Evolutionary conservation across 1,140 invertebrate species (phyloP).

Genomic region (Papilio dardanus): DNA sequence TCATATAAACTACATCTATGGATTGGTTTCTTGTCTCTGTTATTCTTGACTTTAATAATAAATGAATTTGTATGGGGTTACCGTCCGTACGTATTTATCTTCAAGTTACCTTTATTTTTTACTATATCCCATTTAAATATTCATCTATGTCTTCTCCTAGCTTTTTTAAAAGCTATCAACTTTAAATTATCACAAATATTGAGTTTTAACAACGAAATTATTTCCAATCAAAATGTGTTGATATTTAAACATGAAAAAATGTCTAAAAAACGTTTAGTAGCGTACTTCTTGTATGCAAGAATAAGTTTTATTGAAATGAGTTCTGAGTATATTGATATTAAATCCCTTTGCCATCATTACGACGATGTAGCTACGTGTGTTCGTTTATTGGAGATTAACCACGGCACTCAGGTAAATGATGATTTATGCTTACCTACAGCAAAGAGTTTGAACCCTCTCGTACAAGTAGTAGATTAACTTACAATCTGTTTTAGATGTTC

Average conservation of each 20-base stretch:
- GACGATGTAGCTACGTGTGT: constrained; percentile 56
- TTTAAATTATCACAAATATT: constrained; percentile 46
- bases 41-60: constrained; percentile 48
- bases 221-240: not conserved
- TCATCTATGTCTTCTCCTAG: constrained; percentile 58
- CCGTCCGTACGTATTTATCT: constrained; percentile 53
- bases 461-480: not conserved
- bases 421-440: not conserved
- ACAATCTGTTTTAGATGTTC: constrained; percentile 51
- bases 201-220: constrained; percentile 38
- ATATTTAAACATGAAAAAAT: constrained; percentile 29
- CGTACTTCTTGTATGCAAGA: constrained; percentile 47
- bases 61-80: constrained; percentile 49
- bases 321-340: constrained; percentile 46
- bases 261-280: constrained; percentile 31
- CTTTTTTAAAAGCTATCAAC: constrained; percentile 59
- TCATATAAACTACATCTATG: constrained; percentile 54
- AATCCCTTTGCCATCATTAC: constrained; percentile 59
- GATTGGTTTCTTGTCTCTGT: constrained; percentile 42
- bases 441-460: no score
- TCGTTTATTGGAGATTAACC: constrained; percentile 56
- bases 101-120: constrained; percentile 60
- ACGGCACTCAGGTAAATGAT: constrained; percentile 59
- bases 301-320: constrained; percentile 52
- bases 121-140: constrained; percentile 54